phyloP scores from a whole-genome alignment of 1,140 invertebrate species.

The Diorhabda elongata region DNA sequence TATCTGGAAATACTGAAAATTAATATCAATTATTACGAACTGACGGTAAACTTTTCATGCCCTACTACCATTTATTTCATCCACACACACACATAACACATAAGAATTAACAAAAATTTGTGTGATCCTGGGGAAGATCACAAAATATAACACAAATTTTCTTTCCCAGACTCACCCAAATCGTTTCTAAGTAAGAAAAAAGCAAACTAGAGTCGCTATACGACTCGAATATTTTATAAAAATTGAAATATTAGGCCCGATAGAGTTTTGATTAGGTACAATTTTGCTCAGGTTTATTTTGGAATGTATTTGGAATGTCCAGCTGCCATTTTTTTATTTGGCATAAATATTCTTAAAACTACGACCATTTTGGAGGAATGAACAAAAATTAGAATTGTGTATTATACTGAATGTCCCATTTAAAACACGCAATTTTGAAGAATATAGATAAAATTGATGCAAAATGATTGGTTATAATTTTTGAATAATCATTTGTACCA shows the following conservation, averaged over 20 bases:
- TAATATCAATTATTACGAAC: too few relatives aligned
- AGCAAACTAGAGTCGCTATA: conserved; percentile 26
- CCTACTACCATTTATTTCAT: conserved; percentile 7
- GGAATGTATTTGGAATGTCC: conserved; percentile 40
- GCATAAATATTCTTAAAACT: conserved; percentile 15
- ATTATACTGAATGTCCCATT: too few relatives aligned
- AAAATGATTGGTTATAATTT: too few relatives aligned
- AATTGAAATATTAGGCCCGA: conserved; percentile 39
- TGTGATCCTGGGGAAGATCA: conserved; percentile 14
- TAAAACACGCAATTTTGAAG: too few relatives aligned
- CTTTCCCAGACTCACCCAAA: conserved; percentile 13
- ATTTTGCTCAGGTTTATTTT: conserved; percentile 32
- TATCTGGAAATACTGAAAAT: too few relatives aligned
- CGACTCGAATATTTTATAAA: conserved; percentile 28
- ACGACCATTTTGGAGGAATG: background rate
- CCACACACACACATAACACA: conserved; percentile 1
- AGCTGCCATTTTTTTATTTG: conserved; percentile 20
- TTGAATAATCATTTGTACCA: too few relatives aligned
- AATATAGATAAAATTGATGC: too few relatives aligned
- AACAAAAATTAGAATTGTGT: background rate
- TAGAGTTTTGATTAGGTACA: conserved; percentile 36
- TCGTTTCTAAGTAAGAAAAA: conserved; percentile 16
- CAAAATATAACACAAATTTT: conserved; percentile 9
- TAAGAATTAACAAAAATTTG: conserved; percentile 2
- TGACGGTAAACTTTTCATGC: too few relatives aligned